Evolutionary conservation across 2,888 invertebrate genomes (phyloP).

Genomic region (Polydrusus tereticollis): DNA sequence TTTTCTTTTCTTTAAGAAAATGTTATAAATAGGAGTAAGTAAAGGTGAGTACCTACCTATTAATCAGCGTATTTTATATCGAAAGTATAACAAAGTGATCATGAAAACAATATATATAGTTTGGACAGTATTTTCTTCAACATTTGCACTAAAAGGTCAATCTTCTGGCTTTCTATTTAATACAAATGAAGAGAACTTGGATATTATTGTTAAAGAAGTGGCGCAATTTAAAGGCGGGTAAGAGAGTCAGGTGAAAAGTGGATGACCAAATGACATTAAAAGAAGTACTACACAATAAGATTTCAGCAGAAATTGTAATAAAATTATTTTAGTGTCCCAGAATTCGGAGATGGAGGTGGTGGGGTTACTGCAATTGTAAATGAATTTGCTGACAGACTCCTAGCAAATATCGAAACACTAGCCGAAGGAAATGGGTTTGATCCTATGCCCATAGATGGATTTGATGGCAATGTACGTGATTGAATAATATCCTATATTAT

Average conservation of each 20-base stretch:
- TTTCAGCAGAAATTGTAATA: too few relatives aligned
- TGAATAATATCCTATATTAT: neutral
- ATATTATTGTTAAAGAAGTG: neutral
- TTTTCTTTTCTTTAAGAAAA: neutral
- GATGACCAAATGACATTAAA: too few relatives aligned
- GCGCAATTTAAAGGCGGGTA: neutral
- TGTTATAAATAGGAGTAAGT: neutral
- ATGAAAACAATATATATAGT: neutral
- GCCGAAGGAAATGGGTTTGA: constrained; percentile 67
- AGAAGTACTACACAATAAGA: too few relatives aligned
- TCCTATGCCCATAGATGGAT: constrained; percentile 61
- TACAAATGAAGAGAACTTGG: neutral
- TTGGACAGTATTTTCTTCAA: neutral
- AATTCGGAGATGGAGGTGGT: neutral
- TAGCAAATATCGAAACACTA: constrained; percentile 66
- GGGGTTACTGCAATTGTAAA: constrained; percentile 46
- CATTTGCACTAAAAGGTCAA: neutral
- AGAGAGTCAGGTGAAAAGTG: too few relatives aligned
- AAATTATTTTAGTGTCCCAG: neutral
- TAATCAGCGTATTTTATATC: too few relatives aligned
- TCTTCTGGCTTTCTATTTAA: neutral
- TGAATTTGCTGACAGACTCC: constrained; percentile 68
- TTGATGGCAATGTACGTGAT: constrained; percentile 5
- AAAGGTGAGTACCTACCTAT: neutral
- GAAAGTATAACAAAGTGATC: neutral